These are phyloP conservation scores for Leucania comma DNA, from an alignment of 2,888 invertebrate genomes.

Conservation along the genomic window DNA sequence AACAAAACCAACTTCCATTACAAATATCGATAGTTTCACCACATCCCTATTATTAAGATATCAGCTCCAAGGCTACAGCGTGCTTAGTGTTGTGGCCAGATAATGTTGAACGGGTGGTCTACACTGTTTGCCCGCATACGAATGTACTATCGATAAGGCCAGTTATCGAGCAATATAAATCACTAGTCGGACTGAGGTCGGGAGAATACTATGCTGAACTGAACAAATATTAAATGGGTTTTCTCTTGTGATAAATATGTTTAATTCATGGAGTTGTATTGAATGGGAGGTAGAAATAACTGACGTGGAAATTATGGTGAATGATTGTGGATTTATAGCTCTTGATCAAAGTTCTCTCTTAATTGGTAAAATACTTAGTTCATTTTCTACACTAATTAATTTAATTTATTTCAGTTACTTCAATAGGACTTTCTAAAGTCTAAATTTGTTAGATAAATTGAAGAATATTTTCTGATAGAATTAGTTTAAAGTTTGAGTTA, in stretches of 20 bases:
- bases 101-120: conserved; percentile 62
- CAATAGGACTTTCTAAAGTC: neutral
- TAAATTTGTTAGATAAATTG: conserved; percentile 26
- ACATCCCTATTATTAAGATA: conserved; percentile 69
- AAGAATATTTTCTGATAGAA: conserved; percentile 21
- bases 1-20: neutral
- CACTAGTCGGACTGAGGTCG: conserved; percentile 50
- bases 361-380: neutral
- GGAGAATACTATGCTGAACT: conserved; percentile 36
- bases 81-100: conserved; percentile 68
- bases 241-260: conserved; percentile 51
- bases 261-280: conserved; percentile 39
- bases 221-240: conserved; percentile 48
- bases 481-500: conserved; percentile 2
- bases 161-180: conserved; percentile 61
- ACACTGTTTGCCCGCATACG: conserved; percentile 44
- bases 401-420: conserved; percentile 11
- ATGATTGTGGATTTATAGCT: conserved; percentile 5
- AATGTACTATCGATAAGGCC: conserved; percentile 61
- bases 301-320: conserved; percentile 13
- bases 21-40: conserved; percentile 43
- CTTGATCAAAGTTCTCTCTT: conserved; percentile 1
- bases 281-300: conserved; percentile 20
- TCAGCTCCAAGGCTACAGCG: conserved; percentile 58
- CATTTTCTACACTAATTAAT: conserved; percentile 7